These are phyloP conservation scores for Phyllotreta striolata DNA, from an alignment of 2,888 invertebrate genomes.

Conservation along the genomic window DNA sequence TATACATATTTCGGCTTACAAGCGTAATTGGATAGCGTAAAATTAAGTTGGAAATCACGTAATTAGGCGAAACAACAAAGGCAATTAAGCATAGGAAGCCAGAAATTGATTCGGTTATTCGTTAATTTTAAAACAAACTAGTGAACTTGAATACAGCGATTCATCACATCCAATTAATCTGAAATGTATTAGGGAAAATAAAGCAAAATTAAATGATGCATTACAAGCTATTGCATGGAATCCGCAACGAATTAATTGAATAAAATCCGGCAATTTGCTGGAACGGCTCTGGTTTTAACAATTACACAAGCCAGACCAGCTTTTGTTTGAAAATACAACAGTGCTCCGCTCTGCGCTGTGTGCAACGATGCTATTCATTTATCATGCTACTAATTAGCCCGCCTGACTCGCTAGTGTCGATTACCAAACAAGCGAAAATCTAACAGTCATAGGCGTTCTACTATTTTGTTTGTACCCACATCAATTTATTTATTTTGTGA, in stretches of 20 bases:
- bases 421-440: constrained; percentile 41
- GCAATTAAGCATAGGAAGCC: constrained; percentile 9
- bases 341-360: constrained; percentile 32
- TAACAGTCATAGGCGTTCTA: constrained; percentile 32
- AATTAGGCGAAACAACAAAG: constrained; percentile 16
- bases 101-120: constrained; percentile 29
- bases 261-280: constrained; percentile 47
- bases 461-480: not conserved
- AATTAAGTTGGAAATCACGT: constrained; percentile 3
- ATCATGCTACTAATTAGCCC: constrained; percentile 44
- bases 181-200: constrained; percentile 42
- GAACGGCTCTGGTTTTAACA: constrained; percentile 45
- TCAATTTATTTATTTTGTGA: too few relatives aligned
- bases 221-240: constrained; percentile 43
- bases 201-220: constrained; percentile 43
- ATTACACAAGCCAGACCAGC: constrained; percentile 39
- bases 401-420: constrained; percentile 42
- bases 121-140: constrained; percentile 34
- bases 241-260: constrained; percentile 47
- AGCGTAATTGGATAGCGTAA: not conserved
- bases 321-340: constrained; percentile 43
- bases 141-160: constrained; percentile 39
- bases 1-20: too few relatives aligned
- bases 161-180: constrained; percentile 40
- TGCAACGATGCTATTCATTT: constrained; percentile 40